Percentiles rank a stretch among this genome's conserved stretches.
Conservation (phyloP, 2,888 invertebrate genomes). For the Metalampra italica region DNA sequence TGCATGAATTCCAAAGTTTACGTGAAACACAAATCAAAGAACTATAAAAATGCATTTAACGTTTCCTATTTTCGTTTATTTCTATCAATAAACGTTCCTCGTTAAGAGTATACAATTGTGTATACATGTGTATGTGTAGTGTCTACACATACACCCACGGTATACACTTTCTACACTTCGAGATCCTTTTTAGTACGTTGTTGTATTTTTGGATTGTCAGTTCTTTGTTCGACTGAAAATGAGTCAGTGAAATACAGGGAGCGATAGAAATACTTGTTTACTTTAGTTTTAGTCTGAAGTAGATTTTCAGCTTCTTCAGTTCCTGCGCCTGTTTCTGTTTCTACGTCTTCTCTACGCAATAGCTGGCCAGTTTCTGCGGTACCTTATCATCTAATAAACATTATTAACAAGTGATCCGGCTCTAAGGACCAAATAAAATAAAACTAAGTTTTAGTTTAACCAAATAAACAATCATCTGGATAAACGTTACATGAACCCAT, state of each 20-base stretch:
- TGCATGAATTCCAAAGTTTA: slow-evolving; percentile 33
- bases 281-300: too few species aligned
- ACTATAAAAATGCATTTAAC: slow-evolving; percentile 58
- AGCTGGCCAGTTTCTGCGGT: too few species aligned
- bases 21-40: slow-evolving; percentile 57
- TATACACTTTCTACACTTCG: neutral
- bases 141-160: neutral
- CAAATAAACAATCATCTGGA: too few species aligned
- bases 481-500: too few species aligned
- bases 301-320: too few species aligned
- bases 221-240: neutral
- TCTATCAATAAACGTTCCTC: slow-evolving; percentile 55
- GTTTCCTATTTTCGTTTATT: slow-evolving; percentile 58
- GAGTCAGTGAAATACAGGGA: neutral
- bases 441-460: too few species aligned
- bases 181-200: neutral
- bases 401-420: too few species aligned
- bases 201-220: neutral
- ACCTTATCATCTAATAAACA: too few species aligned
- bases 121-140: slow-evolving; percentile 13
- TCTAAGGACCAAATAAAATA: too few species aligned
- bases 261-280: too few species aligned
- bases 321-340: too few species aligned
- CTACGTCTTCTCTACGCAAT: too few species aligned
- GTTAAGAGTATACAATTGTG: slow-evolving; percentile 36